Conservation (phyloP, 2,113 vertebrate species). For the Sebastes fasciatus region DNA sequence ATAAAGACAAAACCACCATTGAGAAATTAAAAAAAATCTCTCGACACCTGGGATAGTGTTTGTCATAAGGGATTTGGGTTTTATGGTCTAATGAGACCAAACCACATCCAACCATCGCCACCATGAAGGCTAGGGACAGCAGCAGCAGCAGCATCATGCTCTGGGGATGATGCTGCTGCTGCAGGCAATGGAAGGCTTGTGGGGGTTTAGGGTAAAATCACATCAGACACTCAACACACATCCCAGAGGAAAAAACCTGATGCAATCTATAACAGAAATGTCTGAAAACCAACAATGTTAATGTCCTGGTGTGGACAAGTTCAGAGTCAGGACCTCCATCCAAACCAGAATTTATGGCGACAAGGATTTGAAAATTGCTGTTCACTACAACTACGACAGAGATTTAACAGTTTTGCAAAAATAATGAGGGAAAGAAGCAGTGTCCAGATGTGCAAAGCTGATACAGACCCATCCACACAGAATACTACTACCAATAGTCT, state of each 20-base stretch:
- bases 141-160: neutral
- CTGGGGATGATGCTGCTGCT: neutral
- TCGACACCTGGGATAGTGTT: neutral
- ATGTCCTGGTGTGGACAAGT: neutral
- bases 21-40: neutral
- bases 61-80: neutral
- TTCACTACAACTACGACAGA: neutral
- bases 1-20: neutral
- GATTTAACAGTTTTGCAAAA: neutral
- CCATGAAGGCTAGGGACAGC: neutral
- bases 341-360: neutral
- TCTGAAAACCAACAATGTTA: constrained; percentile 13
- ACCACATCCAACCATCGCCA: neutral
- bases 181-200: neutral
- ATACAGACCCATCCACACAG: neutral
- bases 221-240: neutral
- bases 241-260: constrained; percentile 20
- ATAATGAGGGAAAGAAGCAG: neutral
- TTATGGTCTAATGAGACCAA: neutral
- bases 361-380: neutral
- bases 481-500: too few relatives aligned
- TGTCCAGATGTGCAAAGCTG: neutral
- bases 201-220: neutral
- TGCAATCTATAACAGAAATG: neutral
- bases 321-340: neutral